phyloP scores from a whole-genome alignment of 2,888 invertebrate genomes.

The Meghimatium bilineatum region DNA sequence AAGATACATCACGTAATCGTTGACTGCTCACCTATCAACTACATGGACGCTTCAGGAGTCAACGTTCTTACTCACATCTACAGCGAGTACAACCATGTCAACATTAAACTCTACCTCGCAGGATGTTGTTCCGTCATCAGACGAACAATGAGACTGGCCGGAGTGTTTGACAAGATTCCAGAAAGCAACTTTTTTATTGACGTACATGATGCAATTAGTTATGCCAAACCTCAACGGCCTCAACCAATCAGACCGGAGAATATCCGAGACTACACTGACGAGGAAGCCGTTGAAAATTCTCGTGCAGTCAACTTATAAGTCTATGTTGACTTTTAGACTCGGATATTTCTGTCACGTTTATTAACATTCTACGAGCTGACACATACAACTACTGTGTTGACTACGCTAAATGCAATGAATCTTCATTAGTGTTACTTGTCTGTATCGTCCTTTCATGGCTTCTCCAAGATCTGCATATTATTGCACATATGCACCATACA shows the following conservation, averaged over 20 bases:
- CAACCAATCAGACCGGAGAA: constrained; percentile 57
- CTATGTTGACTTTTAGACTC: not conserved
- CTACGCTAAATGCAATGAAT: no score
- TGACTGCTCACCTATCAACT: constrained; percentile 67
- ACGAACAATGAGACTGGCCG: constrained; percentile 64
- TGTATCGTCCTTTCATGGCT: no score
- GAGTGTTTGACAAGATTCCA: constrained; percentile 65
- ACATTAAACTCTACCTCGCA: constrained; percentile 65
- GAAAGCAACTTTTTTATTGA: constrained; percentile 62
- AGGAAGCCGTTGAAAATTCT: constrained; percentile 68
- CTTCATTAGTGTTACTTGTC: no score
- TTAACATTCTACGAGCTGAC: no score
- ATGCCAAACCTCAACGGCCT: constrained; percentile 61
- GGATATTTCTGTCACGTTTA: no score
- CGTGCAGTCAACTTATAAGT: constrained; percentile 54
- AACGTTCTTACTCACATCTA: constrained; percentile 67
- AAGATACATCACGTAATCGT: constrained; percentile 68
- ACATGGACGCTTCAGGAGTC: constrained; percentile 69
- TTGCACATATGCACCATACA: no score
- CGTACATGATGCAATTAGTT: constrained; percentile 63
- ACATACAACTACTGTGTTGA: no score
- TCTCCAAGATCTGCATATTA: no score
- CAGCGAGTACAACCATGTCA: constrained; percentile 68
- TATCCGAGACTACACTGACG: constrained; percentile 65
- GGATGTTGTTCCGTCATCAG: constrained; percentile 61